phyloP scores from a whole-genome alignment of 2,888 invertebrate genomes.

The Parnassius smintheus region DNA sequence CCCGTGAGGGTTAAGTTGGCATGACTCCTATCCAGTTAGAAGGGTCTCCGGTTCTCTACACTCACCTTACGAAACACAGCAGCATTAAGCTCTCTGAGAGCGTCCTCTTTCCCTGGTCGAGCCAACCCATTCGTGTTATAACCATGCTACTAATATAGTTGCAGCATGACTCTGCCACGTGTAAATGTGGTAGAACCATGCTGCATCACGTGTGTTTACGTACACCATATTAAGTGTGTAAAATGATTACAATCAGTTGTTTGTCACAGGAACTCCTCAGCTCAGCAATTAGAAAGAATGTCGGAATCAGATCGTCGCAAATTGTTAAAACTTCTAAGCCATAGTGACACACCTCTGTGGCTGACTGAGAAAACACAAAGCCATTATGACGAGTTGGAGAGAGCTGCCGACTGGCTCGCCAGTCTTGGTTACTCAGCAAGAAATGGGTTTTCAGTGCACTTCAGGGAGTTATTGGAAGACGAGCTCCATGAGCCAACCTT shows the following conservation, averaged over 20 bases:
- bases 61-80: too few relatives aligned
- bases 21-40: too few relatives aligned
- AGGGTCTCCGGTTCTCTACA: too few relatives aligned
- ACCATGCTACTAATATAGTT: too few relatives aligned
- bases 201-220: too few relatives aligned
- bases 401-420: slow-evolving; percentile 87
- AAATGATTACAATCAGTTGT: neutral
- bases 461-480: slow-evolving; percentile 83
- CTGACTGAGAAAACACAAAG: slow-evolving; percentile 50
- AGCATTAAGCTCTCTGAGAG: too few relatives aligned
- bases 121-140: too few relatives aligned
- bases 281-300: slow-evolving; percentile 58
- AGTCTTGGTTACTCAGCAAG: slow-evolving; percentile 87
- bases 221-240: too few relatives aligned
- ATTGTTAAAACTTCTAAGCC: slow-evolving; percentile 49
- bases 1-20: too few relatives aligned
- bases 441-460: slow-evolving; percentile 86
- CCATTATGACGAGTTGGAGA: slow-evolving; percentile 53
- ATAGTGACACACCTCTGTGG: slow-evolving; percentile 61
- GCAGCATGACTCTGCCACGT: too few relatives aligned
- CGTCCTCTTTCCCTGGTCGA: too few relatives aligned
- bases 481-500: slow-evolving; percentile 84
- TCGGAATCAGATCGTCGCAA: slow-evolving; percentile 51
- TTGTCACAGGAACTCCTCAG: slow-evolving; percentile 58
- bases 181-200: too few relatives aligned